Evolutionary conservation across 2,888 invertebrate species (phyloP), one percentile per base, ranked within the genome.

Genomic region (Amphipoea lucens): DNA sequence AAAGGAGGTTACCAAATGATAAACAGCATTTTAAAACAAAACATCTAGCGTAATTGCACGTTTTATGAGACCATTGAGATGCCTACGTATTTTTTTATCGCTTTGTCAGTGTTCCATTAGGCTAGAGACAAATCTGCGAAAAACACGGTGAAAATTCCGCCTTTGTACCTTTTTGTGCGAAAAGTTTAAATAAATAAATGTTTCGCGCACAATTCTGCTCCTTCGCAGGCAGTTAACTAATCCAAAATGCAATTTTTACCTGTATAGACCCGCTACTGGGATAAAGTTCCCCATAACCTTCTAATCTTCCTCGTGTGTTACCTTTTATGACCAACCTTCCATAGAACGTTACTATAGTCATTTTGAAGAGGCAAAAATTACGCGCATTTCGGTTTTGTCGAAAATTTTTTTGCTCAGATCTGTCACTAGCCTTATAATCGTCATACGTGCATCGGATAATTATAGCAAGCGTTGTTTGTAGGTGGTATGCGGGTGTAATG

Each of bases 401-500:
- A 45, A 1, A 17, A 20, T 45, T 63, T 68, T 48, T 48, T 36
- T 57, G 23, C 14, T 40, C 40, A 54, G 45, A n/a, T 81, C 65
- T 57, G 42, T 60, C n/a, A 74, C 57, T 65, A 48, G 65, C 45
- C 9, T 65, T 79, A 65, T 48, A 36, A 51, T 66, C 29, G 57
- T 45, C 36, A 57, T 36, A 67, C 60, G 54, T 42, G 42, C 45
- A 45, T 42, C 42, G 63, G 45, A 36, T 82, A 82, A 76, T 87
- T 75, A 79, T 85, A 79, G 85, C 76, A 12, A 54, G 65, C 67
- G 29, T 42, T 69, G 75, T 74, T 74, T 65, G 81, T 82, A 40
- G 17, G 72, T 74, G 86, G 78, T 71, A 88, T 87, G 78, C 88
- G 87, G 88, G 88, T 86, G 88, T 76, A 70, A 78, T 79, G 29